Conservation (phyloP, 2,113 vertebrate species). For the Sporophila hypoxantha region DNA sequence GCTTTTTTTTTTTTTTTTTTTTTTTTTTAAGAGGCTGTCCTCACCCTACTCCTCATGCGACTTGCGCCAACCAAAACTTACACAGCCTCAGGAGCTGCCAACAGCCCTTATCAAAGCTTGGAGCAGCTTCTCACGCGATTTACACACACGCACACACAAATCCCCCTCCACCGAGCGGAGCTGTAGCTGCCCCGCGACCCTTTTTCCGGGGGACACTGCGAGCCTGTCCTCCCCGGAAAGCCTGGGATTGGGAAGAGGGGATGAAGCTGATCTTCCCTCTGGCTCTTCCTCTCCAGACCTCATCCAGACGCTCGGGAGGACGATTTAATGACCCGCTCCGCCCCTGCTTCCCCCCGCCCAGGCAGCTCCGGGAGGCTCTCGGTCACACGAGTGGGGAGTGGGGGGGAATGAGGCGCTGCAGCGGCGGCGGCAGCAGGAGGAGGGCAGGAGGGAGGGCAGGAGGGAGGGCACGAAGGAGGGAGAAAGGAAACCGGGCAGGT, state of each 20-base stretch:
- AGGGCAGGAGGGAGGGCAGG: background rate
- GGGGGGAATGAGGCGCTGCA: background rate
- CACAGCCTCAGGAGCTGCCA: background rate
- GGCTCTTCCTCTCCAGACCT: background rate
- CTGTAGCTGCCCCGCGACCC: background rate
- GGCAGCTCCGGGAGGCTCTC: background rate
- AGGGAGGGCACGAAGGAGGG: background rate
- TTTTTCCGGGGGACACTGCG: accelerated
- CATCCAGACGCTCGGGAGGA: background rate
- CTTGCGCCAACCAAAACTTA: background rate
- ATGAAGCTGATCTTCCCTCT: too few species aligned
- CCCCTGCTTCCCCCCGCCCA: slow-evolving; percentile 2
- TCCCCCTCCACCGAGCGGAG: background rate
- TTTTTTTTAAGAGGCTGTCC: background rate
- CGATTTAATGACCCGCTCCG: background rate
- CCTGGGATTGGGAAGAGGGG: background rate
- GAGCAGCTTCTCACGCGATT: background rate
- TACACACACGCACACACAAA: background rate
- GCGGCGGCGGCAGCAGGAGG: background rate
- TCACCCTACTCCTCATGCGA: background rate
- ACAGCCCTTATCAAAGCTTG: background rate
- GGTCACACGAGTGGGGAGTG: background rate
- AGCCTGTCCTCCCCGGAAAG: background rate
- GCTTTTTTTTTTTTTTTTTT: background rate
- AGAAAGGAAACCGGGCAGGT: background rate